These are phyloP conservation scores for Boloria selene DNA, from an alignment of 2,888 invertebrate species.

Conservation along the genomic window DNA sequence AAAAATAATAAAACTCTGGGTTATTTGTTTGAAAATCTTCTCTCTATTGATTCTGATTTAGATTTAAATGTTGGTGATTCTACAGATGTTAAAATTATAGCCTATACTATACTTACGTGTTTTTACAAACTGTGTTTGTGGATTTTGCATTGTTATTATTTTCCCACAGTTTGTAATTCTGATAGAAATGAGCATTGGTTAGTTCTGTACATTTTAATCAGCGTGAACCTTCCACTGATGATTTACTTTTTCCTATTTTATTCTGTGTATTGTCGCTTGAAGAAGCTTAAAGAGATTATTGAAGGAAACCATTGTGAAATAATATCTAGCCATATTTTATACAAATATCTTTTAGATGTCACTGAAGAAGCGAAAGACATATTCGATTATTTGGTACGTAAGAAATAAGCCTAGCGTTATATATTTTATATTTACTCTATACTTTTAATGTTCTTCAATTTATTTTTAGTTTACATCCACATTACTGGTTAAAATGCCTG, in stretches of 20 bases:
- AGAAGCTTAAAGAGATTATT: conserved; percentile 7
- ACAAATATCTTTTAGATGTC: conserved; percentile 28
- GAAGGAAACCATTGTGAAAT: not conserved
- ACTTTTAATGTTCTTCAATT: not conserved
- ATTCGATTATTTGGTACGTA: conserved; percentile 24
- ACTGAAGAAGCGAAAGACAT: conserved; percentile 17
- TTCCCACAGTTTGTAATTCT: not conserved
- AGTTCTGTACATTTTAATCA: not conserved
- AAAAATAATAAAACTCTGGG: conserved; percentile 4
- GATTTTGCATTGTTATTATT: conserved; percentile 1
- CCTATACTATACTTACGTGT: not conserved
- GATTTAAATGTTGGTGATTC: not conserved
- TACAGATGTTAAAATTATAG: conserved; percentile 10
- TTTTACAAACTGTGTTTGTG: not conserved
- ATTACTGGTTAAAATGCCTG: conserved; percentile 7
- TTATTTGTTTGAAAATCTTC: conserved; percentile 9
- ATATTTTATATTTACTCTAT: not conserved
- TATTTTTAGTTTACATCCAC: conserved; percentile 5
- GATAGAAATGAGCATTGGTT: not conserved
- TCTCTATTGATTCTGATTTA: conserved; percentile 10
- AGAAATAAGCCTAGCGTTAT: not conserved
- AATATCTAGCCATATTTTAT: conserved; percentile 14
- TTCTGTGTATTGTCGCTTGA: conserved; percentile 21
- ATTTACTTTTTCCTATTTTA: conserved; percentile 29
- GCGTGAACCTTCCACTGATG: conserved; percentile 19